Conservation (phyloP, 2,888 invertebrate genomes). For the Chymomyza fuscimana region DNA sequence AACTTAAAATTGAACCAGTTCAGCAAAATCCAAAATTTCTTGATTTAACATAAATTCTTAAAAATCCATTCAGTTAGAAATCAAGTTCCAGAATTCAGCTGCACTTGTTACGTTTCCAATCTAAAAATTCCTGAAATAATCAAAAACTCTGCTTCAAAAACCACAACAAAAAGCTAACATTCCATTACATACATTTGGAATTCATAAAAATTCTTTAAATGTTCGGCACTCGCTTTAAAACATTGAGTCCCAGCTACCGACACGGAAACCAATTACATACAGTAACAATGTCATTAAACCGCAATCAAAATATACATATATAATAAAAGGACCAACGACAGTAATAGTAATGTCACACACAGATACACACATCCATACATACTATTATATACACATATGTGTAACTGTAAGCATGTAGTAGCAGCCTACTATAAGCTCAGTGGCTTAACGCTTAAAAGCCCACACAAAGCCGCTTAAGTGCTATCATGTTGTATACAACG, state of each 20-base stretch:
- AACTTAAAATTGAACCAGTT: too few relatives aligned
- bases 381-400: background rate
- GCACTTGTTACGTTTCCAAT: too few relatives aligned
- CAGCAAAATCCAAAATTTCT: too few relatives aligned
- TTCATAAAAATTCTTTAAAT: background rate
- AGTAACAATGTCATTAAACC: constrained; percentile 20
- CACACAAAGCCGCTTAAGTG: constrained; percentile 65
- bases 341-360: constrained; percentile 27
- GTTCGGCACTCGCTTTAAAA: background rate
- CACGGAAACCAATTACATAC: constrained; percentile 24
- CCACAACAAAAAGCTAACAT: constrained; percentile 34
- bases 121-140: background rate
- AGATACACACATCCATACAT: background rate
- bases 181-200: background rate
- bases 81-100: too few relatives aligned
- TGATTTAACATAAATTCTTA: too few relatives aligned
- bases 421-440: background rate
- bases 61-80: too few relatives aligned
- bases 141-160: background rate
- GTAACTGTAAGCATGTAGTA: background rate
- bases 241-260: constrained; percentile 20
- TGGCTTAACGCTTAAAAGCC: constrained; percentile 21
- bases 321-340: constrained; percentile 16
- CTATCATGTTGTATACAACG: constrained; percentile 58
- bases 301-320: constrained; percentile 15